phyloP scores from a whole-genome alignment of 2,888 invertebrate species.

The Agrypnus murinus region DNA sequence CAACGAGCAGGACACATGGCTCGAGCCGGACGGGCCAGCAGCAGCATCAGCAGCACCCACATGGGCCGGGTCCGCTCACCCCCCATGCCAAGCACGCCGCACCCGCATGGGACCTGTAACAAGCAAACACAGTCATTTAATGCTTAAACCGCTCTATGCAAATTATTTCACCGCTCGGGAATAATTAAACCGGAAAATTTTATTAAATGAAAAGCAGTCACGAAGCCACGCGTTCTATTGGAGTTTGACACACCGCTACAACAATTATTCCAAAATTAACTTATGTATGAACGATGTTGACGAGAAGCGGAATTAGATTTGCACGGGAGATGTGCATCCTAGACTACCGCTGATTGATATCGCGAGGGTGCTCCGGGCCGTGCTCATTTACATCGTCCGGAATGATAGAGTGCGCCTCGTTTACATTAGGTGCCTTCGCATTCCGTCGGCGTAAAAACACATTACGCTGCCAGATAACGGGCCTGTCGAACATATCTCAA shows the following conservation, averaged over 20 bases:
- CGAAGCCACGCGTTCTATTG: conserved; percentile 15
- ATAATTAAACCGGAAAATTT: conserved; percentile 40
- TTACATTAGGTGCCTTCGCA: conserved; percentile 51
- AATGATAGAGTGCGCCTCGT: conserved; percentile 51
- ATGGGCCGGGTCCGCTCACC: conserved; percentile 68
- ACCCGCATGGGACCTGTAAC: conserved; percentile 69
- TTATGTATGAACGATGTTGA: conserved; percentile 41
- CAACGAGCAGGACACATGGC: conserved; percentile 85
- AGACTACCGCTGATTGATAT: conserved; percentile 51
- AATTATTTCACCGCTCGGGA: conserved; percentile 36
- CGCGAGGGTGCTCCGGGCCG: conserved; percentile 45
- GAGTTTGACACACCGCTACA: conserved; percentile 33
- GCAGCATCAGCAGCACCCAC: conserved; percentile 74
- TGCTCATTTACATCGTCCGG: conserved; percentile 50
- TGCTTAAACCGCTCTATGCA: conserved; percentile 32
- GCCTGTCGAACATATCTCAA: conserved; percentile 52
- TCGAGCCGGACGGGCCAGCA: conserved; percentile 68
- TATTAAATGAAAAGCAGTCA: conserved; percentile 34
- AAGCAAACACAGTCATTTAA: conserved; percentile 51
- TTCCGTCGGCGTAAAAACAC: conserved; percentile 50
- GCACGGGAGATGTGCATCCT: conserved; percentile 43
- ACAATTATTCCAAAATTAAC: conserved; percentile 43
- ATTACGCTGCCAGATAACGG: conserved; percentile 50
- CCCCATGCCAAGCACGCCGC: conserved; percentile 68
- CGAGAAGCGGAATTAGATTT: conserved; percentile 45